These are phyloP conservation scores for Sylvietta virens DNA, from an alignment of 2,113 vertebrate genomes.

Conservation along the genomic window DNA sequence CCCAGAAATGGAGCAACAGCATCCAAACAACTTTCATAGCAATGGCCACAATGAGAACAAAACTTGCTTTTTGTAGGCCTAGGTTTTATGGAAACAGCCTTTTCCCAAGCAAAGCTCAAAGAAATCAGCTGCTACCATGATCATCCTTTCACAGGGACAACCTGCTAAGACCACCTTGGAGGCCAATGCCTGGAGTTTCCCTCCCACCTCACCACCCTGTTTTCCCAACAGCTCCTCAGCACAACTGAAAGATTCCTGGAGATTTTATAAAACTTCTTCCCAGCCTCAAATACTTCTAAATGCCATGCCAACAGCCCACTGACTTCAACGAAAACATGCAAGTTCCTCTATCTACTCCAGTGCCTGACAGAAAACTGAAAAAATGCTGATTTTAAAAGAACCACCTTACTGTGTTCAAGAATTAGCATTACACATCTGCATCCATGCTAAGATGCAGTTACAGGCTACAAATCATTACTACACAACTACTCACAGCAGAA, in stretches of 20 bases:
- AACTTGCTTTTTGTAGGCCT: neutral
- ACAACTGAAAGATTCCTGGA: neutral
- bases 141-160: neutral
- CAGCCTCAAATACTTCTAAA: neutral
- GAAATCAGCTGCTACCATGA: neutral
- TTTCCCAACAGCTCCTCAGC: neutral
- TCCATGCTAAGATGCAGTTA: neutral
- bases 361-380: neutral
- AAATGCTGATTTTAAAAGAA: neutral
- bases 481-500: neutral
- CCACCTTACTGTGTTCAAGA: neutral
- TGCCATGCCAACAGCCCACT: neutral
- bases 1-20: neutral
- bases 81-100: neutral
- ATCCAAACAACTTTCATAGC: neutral
- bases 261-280: neutral
- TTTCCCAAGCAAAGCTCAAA: neutral
- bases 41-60: neutral
- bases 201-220: neutral
- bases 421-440: neutral
- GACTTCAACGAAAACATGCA: neutral
- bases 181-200: neutral
- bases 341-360: neutral
- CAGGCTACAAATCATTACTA: neutral
- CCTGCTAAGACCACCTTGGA: neutral